Evolutionary conservation across 1,140 invertebrate genomes (phyloP), one percentile per base, ranked within the genome.

Genomic region (Listronotus bonariensis): DNA sequence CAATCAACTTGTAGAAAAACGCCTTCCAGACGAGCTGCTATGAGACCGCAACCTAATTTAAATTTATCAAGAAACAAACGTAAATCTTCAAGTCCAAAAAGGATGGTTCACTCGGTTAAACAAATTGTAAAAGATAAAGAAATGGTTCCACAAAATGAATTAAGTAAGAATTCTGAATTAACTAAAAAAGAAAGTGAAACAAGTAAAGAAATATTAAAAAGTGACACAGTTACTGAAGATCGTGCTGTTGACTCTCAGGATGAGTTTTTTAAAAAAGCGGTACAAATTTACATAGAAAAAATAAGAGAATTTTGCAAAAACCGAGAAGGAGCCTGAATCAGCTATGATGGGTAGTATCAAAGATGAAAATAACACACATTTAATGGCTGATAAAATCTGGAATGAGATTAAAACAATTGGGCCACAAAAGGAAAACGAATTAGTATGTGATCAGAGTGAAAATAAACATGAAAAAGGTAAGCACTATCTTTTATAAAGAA

Each of bases 241-340:
- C 49, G 20, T 56, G 3, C 14, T 18, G 31, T 14, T 9, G 60
- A 59, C 63, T 58, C 62, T 8, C 62, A 65, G 49, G 62, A 65
- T 38, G 62, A 65, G 34, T 65, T 65, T 42, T 65, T 65, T 18
- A 51, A 57, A 15, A 49, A 36, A 65, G 53, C 15, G 62, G 62
- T 18, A 32, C 62, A 12, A 65, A 65, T 42, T n/a, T 65, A 34
- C 62, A 65, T 41, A 49, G 62, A 40, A 65, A 42, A 17, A 46
- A n/a, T 32, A 57, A 45, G 15, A 31, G 9, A 32, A 52, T 43
- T 41, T 48, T 42, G 31, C 52, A 11, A 7, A 54, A 54, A 48
- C 8, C 11, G 43, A 46, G 12, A 31, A 34, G 9, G 52, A 63
- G 11, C 10, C 15, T 1, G 52, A 55, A 38, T 11, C 42, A 3